Evolutionary conservation across 2,797 vertebrate genomes (phyloP).

Genomic region (Spinus olivaceus): DNA sequence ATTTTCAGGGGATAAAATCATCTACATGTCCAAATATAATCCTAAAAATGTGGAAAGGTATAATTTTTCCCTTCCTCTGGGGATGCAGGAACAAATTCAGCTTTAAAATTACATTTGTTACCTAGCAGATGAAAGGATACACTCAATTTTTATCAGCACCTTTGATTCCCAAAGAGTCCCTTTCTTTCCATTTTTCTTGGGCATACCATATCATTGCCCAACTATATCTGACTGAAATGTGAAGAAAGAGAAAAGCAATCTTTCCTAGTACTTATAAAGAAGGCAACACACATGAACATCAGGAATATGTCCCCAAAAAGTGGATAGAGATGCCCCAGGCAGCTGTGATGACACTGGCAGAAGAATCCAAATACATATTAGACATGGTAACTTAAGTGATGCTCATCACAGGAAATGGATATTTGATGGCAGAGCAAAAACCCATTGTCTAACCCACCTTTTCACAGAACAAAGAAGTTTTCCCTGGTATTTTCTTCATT

Average conservation of each 20-base stretch:
- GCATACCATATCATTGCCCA: not conserved
- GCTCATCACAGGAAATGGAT: not conserved
- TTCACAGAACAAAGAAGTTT: not conserved
- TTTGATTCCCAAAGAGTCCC: not conserved
- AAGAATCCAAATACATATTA: not conserved
- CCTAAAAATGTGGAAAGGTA: not conserved
- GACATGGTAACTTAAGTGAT: not conserved
- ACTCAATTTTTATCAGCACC: not conserved
- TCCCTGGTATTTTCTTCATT: not conserved
- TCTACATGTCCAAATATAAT: not conserved
- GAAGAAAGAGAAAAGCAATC: not conserved
- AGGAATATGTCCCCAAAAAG: not conserved
- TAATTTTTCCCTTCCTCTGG: not conserved
- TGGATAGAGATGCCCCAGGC: not conserved
- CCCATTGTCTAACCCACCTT: not conserved
- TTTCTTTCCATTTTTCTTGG: not conserved
- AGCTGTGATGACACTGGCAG: not conserved
- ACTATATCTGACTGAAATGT: not conserved
- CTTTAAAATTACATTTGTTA: not conserved
- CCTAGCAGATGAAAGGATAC: not conserved
- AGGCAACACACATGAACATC: not conserved
- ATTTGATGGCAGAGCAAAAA: not conserved
- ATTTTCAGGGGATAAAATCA: not conserved
- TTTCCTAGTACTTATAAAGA: not conserved
- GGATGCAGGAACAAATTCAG: not conserved